A percentile compares a stretch with the other conserved stretches of the same genome.
These are phyloP conservation scores for Propithecus coquereli DNA, from an alignment of 2,113 vertebrate species.

Conservation along the genomic window DNA sequence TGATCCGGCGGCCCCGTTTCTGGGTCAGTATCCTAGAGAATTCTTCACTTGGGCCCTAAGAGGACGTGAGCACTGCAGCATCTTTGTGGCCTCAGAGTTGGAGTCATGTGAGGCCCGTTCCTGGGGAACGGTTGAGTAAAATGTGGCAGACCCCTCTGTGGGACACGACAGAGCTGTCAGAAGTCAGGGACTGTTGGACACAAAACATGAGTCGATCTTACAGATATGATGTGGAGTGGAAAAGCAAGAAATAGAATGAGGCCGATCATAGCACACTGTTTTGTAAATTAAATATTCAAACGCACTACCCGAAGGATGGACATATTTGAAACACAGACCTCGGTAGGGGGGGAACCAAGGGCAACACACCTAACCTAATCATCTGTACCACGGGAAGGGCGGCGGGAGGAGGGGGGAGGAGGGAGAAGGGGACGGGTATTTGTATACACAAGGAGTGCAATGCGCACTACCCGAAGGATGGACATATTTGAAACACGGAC, in stretches of 20 bases:
- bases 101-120: background rate
- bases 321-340: too few species aligned
- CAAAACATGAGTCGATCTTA: background rate
- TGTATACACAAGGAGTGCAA: too few species aligned
- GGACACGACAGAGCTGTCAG: too few species aligned
- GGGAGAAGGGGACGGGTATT: too few species aligned
- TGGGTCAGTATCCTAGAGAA: background rate
- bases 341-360: too few species aligned
- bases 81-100: background rate
- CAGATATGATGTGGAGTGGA: background rate
- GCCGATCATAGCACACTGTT: too few species aligned
- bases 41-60: background rate
- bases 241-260: background rate
- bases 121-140: background rate
- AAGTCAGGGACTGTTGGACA: background rate
- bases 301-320: too few species aligned
- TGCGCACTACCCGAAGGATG: too few species aligned
- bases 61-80: rapidly evolving
- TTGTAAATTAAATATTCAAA: background rate
- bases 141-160: rapidly evolving
- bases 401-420: too few species aligned
- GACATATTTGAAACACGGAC: too few species aligned
- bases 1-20: background rate
- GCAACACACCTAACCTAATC: too few species aligned
- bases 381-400: too few species aligned